Evolutionary conservation across 2,113 vertebrate species (phyloP).

Genomic region (Pardalotus punctatus): DNA sequence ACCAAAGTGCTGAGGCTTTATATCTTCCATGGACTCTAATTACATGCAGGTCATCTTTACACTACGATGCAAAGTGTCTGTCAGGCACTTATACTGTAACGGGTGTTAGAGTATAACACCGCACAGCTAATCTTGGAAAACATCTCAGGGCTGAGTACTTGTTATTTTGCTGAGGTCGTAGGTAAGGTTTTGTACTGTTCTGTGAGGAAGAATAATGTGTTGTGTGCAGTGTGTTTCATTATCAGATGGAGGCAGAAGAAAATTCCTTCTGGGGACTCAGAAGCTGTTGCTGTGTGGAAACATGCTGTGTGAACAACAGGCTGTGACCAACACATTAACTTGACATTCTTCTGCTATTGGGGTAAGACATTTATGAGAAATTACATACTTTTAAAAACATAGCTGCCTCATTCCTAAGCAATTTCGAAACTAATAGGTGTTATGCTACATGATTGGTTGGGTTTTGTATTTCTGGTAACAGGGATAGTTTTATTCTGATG

Average conservation of each 20-base stretch:
- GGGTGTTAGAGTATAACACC: not conserved
- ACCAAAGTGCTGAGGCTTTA: not conserved
- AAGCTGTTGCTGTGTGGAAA: not conserved
- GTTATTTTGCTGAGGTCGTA: not conserved
- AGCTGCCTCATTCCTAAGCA: not conserved
- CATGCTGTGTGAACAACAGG: constrained; percentile 25
- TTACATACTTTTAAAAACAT: not conserved
- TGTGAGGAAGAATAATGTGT: not conserved
- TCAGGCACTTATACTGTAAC: not conserved
- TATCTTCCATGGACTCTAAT: not conserved
- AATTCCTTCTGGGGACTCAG: constrained; percentile 4
- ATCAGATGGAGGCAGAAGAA: constrained; percentile 25
- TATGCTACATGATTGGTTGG: not conserved
- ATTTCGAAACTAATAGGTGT: not conserved
- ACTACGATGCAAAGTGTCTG: not conserved
- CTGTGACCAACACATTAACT: not conserved
- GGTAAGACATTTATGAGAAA: not conserved
- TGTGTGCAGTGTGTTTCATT: constrained; percentile 21
- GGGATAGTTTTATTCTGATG: not conserved
- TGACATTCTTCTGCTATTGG: not conserved
- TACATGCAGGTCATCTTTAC: not conserved
- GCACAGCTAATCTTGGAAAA: not conserved
- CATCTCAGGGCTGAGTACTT: not conserved
- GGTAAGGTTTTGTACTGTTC: not conserved
- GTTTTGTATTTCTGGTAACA: not conserved